phyloP scores from a whole-genome alignment of 2,888 invertebrate species.

The Euspilapteryx auroguttella region DNA sequence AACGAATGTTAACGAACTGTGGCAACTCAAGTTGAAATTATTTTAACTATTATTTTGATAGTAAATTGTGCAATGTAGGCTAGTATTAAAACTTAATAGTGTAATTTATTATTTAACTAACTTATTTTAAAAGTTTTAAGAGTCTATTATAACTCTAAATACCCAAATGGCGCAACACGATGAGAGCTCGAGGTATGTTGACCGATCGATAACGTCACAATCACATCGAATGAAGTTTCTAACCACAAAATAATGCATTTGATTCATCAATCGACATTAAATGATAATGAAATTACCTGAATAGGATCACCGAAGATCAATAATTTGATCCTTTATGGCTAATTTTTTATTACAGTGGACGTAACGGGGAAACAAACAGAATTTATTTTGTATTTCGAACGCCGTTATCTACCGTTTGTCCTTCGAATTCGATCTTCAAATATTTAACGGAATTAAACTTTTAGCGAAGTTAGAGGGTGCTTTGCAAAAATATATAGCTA shows the following conservation, averaged over 20 bases:
- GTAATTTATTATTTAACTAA: constrained; percentile 13
- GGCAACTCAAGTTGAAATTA: constrained; percentile 31
- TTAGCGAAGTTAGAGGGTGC: too few relatives aligned
- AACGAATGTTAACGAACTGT: constrained; percentile 57
- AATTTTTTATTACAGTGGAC: too few relatives aligned
- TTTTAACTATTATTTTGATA: constrained; percentile 29
- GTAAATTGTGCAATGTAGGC: constrained; percentile 32
- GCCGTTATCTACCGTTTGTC: constrained; percentile 35
- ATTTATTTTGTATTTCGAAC: constrained; percentile 7
- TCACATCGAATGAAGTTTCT: constrained; percentile 17
- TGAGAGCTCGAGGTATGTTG: constrained; percentile 43
- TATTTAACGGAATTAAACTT: constrained; percentile 31
- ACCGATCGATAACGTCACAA: constrained; percentile 50
- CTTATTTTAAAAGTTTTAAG: constrained; percentile 12
- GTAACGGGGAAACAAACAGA: not conserved
- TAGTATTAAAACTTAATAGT: not conserved
- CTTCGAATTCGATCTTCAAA: constrained; percentile 56
- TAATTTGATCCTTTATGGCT: too few relatives aligned
- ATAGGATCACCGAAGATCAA: too few relatives aligned
- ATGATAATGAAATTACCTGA: too few relatives aligned
- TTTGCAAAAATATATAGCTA: too few relatives aligned
- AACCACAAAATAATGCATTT: constrained; percentile 30
- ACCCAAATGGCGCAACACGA: constrained; percentile 36
- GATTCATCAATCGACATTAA: too few relatives aligned
- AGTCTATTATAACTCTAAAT: too few relatives aligned